Base-by-base conservation (phyloP, 2,888 invertebrate genomes). In the Spatulosminthurus flaviceps region DNA sequence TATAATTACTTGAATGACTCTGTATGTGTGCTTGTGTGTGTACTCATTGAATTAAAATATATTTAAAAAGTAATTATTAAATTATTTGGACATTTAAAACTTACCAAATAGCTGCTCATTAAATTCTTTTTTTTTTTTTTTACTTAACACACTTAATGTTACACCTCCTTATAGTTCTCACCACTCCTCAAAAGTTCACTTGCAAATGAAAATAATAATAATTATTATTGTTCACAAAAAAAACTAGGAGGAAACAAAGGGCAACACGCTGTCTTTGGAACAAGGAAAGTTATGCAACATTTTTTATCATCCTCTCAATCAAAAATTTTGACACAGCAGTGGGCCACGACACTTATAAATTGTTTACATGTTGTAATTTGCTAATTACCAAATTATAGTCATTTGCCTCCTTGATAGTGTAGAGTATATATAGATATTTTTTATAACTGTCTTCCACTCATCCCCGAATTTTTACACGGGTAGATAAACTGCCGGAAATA, bases 121-220 rank as follows among this genome's bases (percentile, higher is more conserved):
- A 70, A 70, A 70, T 70, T 34, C 70, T 70, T n/a, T n/a, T n/a
- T n/a, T n/a, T n/a, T n/a, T n/a, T n/a, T n/a, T n/a, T n/a, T 41
- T 67, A 67, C 24, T 67, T 26, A 70, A 41, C 41, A 34, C 70
- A 70, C 34, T 70, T 67, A 67, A 67, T 13, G 26, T 28, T 34
- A 70, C 70, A 70, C 70, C 34, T 70, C 41, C 70, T 41, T 70
- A 41, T n/a, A n/a, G n/a, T n/a, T n/a, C 41, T 21, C 67, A 67
- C 67, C 29, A 7, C 28, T 26, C 1, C 29, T 26, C 11, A 28
- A n/a, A n/a, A n/a, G 67, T 67, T 67, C 26, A 26, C 28, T 28
- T 67, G 4, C 19, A 26, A n/a, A n/a, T n/a, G n/a, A n/a, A n/a
- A n/a, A n/a, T n/a, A n/a, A n/a, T n/a, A n/a, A n/a, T n/a, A n/a